Evolutionary conservation across 2,888 invertebrate species (phyloP), one percentile per base, ranked within the genome.

Genomic region (Mechanitis mazaeus): DNA sequence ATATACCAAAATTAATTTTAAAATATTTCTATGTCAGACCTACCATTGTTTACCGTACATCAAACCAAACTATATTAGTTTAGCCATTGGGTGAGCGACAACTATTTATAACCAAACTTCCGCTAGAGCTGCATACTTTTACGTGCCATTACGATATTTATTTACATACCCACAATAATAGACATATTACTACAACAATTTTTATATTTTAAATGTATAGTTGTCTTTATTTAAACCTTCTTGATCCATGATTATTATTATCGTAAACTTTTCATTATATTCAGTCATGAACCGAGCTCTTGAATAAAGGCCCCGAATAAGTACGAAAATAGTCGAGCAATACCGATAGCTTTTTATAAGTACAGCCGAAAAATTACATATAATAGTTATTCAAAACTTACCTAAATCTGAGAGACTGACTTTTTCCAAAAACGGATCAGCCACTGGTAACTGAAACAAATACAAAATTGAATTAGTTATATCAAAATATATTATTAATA

Each of bases 391-490:
- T 50, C 6, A 35, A 53, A 31, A 78, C 88, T 86, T 72, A 89
- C 88, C 85, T 71, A 88, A 78, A 71, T 87, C 87, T 4, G 87
- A 84, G 56, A 84, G 81, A 68, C 78, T 87, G 74, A 87, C 71
- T 92, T 96, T 97, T 85, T 96, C 97, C 90, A 97, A 85, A 89
- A 97, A 97, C 55, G 97, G 97, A 89, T 97, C 97, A 58, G 95
- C 96, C 59, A 96, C 96, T 64, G 97, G 97, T 77, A 97, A 91
- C 97, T 97, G 93, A 61, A 94, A 93, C 69, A 80, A 83, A 85
- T 20, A 20, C 20, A 20, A 20, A 20, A 20, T 20, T 1, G 80
- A 73, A 72, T 45, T 7, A 35, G 31, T 35, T 45, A 56, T 54
- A 5, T 33, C 47, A 54, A 9, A 45, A 31, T 31, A 9, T 42